Conservation (phyloP, 2,113 vertebrate genomes). For the Conger conger region DNA sequence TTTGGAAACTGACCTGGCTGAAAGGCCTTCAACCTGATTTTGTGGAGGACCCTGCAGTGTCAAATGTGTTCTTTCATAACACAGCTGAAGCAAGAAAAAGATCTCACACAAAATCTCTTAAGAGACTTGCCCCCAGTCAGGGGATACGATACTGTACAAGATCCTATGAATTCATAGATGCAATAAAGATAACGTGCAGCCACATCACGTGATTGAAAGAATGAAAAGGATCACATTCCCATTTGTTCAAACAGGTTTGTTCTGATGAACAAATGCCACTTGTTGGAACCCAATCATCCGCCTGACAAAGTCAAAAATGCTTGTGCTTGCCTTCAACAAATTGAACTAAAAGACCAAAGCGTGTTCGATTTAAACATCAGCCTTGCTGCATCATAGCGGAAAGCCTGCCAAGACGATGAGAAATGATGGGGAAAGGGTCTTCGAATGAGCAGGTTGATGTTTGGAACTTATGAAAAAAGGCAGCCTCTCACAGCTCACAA, state of each 20-base stretch:
- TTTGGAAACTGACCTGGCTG: not conserved
- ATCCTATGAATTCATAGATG: not conserved
- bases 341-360: not conserved
- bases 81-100: not conserved
- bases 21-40: not conserved
- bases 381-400: not conserved
- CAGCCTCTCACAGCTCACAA: not conserved
- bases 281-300: not conserved
- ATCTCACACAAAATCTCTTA: not conserved
- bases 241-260: not conserved
- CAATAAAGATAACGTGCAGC: not conserved
- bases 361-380: not conserved
- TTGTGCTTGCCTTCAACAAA: not conserved
- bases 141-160: not conserved
- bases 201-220: not conserved
- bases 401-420: not conserved
- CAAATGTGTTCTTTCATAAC: not conserved
- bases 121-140: not conserved
- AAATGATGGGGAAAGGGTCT: not conserved
- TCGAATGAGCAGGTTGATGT: not conserved
- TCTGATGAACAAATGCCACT: not conserved
- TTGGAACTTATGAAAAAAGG: not conserved
- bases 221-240: not conserved
- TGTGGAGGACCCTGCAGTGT: not conserved
- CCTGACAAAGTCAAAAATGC: not conserved